phyloP scores from a whole-genome alignment of 2,113 vertebrate genomes.

The Eptesicus fuscus region DNA sequence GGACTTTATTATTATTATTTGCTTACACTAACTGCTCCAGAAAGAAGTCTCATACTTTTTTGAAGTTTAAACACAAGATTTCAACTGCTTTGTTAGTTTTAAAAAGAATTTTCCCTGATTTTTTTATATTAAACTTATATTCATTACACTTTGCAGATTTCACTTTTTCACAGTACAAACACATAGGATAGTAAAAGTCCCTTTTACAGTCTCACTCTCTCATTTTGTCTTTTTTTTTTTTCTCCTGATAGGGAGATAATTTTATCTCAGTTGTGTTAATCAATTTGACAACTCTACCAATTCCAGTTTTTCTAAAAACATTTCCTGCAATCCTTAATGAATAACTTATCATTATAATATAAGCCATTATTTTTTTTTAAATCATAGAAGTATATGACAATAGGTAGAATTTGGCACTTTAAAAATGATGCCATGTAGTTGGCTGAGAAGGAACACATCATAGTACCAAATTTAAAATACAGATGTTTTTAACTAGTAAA shows the following conservation, averaged over 20 bases:
- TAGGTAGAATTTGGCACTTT: not conserved
- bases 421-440: not conserved
- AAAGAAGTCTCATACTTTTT: not conserved
- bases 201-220: not conserved
- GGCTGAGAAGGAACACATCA: not conserved
- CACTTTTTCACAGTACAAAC: not conserved
- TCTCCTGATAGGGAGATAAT: not conserved
- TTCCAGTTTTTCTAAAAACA: conserved; percentile 11
- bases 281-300: not conserved
- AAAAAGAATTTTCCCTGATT: not conserved
- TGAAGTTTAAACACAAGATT: not conserved
- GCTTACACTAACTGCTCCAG: not conserved
- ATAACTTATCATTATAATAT: not conserved
- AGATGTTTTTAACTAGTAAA: not conserved
- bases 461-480: not conserved
- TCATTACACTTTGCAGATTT: not conserved
- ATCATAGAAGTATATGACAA: not conserved
- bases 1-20: not conserved
- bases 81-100: not conserved
- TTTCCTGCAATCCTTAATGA: not conserved
- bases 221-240: not conserved
- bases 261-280: not conserved
- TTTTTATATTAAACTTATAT: not conserved
- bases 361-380: not conserved
- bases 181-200: not conserved